Conservation (phyloP, 2,113 vertebrate species). For the Oriolus oriolus region DNA sequence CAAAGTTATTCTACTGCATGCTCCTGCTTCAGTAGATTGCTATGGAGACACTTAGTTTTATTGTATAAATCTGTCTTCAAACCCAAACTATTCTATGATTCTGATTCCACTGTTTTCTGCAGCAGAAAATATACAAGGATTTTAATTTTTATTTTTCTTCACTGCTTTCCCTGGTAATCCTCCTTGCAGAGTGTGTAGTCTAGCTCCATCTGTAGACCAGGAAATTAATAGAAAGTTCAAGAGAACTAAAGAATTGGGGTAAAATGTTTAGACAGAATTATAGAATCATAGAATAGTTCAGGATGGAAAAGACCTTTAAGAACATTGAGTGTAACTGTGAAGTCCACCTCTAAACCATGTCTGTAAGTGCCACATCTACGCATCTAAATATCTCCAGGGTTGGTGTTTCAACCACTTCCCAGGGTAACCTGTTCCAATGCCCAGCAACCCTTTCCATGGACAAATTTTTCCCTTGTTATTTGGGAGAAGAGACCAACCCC, state of each 20-base stretch:
- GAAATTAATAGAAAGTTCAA: background rate
- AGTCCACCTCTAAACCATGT: background rate
- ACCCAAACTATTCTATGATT: background rate
- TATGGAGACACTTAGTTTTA: background rate
- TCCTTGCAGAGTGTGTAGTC: background rate
- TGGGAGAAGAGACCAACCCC: background rate
- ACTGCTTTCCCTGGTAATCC: background rate
- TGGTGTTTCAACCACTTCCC: background rate
- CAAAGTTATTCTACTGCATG: background rate
- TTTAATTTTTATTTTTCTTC: background rate
- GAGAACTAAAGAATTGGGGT: background rate
- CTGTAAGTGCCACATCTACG: background rate
- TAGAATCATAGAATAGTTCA: background rate
- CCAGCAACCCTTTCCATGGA: background rate
- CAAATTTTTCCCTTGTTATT: background rate
- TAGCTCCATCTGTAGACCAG: background rate
- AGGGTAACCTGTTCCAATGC: background rate
- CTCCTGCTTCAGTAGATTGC: background rate
- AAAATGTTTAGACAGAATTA: background rate
- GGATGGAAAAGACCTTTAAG: background rate
- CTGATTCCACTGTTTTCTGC: background rate
- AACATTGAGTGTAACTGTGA: rapidly evolving
- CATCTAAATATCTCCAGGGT: background rate
- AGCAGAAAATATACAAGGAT: background rate
- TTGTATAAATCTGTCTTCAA: background rate